These are phyloP conservation scores for Rhinolophus sinicus DNA, from an alignment of 2,113 vertebrate species.

Conservation along the genomic window DNA sequence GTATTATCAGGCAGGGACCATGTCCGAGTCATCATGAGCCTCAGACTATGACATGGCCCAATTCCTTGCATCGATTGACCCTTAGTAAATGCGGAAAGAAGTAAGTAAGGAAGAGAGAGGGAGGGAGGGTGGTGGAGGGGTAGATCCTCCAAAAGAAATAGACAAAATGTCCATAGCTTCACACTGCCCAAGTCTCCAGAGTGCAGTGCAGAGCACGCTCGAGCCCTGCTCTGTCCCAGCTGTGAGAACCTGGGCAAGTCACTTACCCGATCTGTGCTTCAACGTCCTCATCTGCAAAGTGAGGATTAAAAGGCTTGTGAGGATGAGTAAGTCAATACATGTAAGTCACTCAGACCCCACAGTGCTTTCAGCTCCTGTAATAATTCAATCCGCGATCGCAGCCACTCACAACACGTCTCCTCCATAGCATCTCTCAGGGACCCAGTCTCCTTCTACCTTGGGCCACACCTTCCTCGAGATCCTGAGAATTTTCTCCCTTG, in stretches of 20 bases:
- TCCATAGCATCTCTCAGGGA: not conserved
- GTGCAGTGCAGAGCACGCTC: not conserved
- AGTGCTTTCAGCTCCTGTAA: not conserved
- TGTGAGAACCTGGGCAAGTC: not conserved
- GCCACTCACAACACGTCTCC: fast-evolving
- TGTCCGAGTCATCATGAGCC: not conserved
- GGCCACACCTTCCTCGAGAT: not conserved
- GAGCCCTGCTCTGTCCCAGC: not conserved
- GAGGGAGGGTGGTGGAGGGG: not conserved
- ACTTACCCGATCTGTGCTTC: not conserved
- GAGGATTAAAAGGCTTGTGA: not conserved
- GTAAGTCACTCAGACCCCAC: not conserved
- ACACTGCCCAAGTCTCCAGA: not conserved
- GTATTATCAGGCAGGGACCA: fast-evolving
- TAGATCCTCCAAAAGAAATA: not conserved
- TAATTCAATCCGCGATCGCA: not conserved
- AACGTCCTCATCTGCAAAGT: fast-evolving
- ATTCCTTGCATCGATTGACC: not conserved
- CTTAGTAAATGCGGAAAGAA: not conserved
- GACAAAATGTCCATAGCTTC: not conserved
- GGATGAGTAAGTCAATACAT: not conserved
- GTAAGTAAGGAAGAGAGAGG: not conserved
- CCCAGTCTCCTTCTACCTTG: not conserved
- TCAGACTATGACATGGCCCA: fast-evolving
- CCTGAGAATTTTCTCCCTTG: not conserved